Evolutionary conservation across 2,797 vertebrate genomes (phyloP).

Genomic region (Peromyscus melanophrys): DNA sequence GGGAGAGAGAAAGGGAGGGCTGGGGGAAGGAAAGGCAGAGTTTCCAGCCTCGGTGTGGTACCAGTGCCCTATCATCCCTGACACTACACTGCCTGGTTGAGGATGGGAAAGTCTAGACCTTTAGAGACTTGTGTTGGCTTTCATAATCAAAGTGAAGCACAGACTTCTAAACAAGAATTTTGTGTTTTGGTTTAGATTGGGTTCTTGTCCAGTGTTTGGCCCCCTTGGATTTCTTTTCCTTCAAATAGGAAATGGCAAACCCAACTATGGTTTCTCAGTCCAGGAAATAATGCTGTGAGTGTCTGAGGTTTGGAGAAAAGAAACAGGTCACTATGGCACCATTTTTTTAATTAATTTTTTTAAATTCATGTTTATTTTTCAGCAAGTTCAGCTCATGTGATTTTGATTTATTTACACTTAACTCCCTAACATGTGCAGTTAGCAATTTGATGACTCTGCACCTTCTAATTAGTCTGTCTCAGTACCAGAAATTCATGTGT

Average conservation of each 20-base stretch:
- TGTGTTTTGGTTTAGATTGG: slow-evolving; percentile 35
- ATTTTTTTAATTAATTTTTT: slow-evolving; percentile 77
- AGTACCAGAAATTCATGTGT: slow-evolving; percentile 78
- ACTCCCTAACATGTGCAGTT: slow-evolving; percentile 74
- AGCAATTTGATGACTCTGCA: slow-evolving; percentile 84
- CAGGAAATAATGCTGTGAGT: slow-evolving; percentile 71
- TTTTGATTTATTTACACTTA: slow-evolving; percentile 83
- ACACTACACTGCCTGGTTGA: background rate
- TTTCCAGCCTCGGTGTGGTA: background rate
- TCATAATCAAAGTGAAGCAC: slow-evolving; percentile 23
- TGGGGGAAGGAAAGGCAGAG: background rate
- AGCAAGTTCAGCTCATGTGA: slow-evolving; percentile 78
- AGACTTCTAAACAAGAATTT: slow-evolving; percentile 21
- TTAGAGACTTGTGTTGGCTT: background rate
- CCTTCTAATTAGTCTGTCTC: slow-evolving; percentile 82
- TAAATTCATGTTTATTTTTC: slow-evolving; percentile 75
- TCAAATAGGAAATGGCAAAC: slow-evolving; percentile 64
- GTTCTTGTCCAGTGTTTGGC: slow-evolving; percentile 45
- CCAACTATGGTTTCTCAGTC: slow-evolving; percentile 57
- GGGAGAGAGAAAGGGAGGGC: background rate
- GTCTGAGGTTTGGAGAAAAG: slow-evolving; percentile 70
- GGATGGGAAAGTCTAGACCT: background rate
- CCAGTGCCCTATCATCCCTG: no score
- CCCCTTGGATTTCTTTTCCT: slow-evolving; percentile 60
- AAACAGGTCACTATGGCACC: slow-evolving; percentile 68